Percentiles rank a stretch among this genome's conserved stretches.
Evolutionary conservation across 1,140 invertebrate genomes (phyloP).

Genomic region (Temnothorax longispinosus): DNA sequence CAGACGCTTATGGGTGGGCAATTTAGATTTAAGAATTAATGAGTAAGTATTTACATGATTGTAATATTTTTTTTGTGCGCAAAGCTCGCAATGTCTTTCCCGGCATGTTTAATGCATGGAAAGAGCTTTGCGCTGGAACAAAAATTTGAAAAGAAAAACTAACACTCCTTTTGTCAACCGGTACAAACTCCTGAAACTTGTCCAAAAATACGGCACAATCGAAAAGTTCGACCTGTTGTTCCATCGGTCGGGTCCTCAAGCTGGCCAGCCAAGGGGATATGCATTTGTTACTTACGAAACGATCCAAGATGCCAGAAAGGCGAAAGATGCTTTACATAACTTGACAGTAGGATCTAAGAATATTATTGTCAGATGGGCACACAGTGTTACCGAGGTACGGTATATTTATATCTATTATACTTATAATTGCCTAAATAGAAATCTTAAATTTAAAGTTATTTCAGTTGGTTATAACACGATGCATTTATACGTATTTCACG

Average conservation of each 20-base stretch:
- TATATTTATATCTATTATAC: constrained; percentile 37
- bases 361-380: constrained; percentile 93
- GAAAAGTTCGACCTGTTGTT: constrained; percentile 98
- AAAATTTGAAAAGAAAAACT: constrained; percentile 73
- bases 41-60: constrained; percentile 92
- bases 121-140: background rate
- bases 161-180: constrained; percentile 87
- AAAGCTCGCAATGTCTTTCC: background rate
- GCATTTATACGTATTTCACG: no score
- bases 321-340: constrained; percentile 91
- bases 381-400: constrained; percentile 89
- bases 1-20: constrained; percentile 95
- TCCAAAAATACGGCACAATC: constrained; percentile 96
- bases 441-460: constrained; percentile 19
- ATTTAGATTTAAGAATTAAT: constrained; percentile 94
- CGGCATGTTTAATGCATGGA: background rate
- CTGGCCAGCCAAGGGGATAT: constrained; percentile 96
- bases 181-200: constrained; percentile 97
- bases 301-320: constrained; percentile 88
- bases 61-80: background rate
- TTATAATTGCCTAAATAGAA: background rate
- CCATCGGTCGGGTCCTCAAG: constrained; percentile 94
- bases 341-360: constrained; percentile 90
- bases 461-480: background rate
- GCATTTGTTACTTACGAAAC: constrained; percentile 95